A percentile compares a stretch with the other conserved stretches of the same genome.
Conservation (phyloP, 2,888 invertebrate species). For the Dinocampus coccinellae region DNA sequence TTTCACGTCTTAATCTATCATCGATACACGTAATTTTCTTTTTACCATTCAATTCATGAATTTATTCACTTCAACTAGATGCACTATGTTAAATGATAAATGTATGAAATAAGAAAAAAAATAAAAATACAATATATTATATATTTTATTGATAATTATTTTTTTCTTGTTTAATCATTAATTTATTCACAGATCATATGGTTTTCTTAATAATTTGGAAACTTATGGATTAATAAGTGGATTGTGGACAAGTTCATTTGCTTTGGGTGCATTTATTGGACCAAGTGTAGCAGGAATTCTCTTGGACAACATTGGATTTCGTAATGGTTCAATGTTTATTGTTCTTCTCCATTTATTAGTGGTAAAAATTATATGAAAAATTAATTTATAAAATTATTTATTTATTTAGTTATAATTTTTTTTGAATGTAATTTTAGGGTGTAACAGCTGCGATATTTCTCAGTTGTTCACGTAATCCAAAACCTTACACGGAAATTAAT, state of each 20-base stretch:
- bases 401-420: neutral
- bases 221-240: conserved; percentile 93
- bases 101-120: too few species aligned
- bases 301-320: conserved; percentile 80
- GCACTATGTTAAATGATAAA: too few species aligned
- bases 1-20: conserved; percentile 48
- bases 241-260: conserved; percentile 91
- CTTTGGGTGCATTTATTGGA: conserved; percentile 88
- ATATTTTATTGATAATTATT: neutral
- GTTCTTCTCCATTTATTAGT: conserved; percentile 76
- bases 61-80: neutral
- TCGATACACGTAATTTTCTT: neutral
- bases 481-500: conserved; percentile 66
- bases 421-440: conserved; percentile 57
- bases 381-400: neutral
- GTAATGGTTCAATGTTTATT: conserved; percentile 79
- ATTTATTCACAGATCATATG: conserved; percentile 73
- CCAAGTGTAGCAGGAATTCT: conserved; percentile 83
- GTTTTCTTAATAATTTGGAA: conserved; percentile 86
- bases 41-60: too few species aligned
- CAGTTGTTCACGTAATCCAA: conserved; percentile 59
- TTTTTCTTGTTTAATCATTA: neutral
- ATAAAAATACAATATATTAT: too few species aligned
- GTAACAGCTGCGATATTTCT: conserved; percentile 65
- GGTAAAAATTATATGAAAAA: conserved; percentile 69